Evolutionary conservation across 2,888 invertebrate genomes (phyloP).

Genomic region (Yponomeuta sedellus): DNA sequence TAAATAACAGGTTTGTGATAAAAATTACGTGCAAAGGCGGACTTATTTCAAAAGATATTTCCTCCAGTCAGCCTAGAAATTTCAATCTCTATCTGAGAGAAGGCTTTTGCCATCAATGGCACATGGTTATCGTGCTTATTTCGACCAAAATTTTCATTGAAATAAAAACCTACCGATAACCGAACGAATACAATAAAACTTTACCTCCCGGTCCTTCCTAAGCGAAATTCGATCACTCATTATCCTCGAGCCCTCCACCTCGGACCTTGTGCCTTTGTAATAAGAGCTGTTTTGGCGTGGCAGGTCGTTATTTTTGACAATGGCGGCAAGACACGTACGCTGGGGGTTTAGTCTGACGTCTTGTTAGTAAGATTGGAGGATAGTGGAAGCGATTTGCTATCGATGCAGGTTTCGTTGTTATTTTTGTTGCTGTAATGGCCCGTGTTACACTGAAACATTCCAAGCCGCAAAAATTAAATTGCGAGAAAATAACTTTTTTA

Average conservation of each 20-base stretch:
- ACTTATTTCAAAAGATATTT: too few species aligned
- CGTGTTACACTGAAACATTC: background rate
- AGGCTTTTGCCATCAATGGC: too few species aligned
- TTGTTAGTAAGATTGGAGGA: constrained; percentile 1
- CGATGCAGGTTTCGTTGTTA: background rate
- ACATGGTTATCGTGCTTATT: too few species aligned
- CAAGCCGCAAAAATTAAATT: too few species aligned
- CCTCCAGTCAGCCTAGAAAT: too few species aligned
- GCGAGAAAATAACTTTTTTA: background rate
- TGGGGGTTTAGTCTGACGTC: background rate
- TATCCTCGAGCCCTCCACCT: background rate
- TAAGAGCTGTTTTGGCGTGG: background rate
- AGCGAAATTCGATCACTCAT: constrained; percentile 5
- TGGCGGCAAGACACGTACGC: constrained; percentile 4
- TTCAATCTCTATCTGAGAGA: too few species aligned
- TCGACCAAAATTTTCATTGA: too few species aligned
- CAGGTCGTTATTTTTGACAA: constrained; percentile 10
- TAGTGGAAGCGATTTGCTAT: background rate
- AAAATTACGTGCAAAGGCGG: too few species aligned
- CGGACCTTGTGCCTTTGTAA: background rate
- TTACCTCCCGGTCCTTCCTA: background rate
- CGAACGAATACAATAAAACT: background rate
- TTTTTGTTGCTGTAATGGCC: background rate
- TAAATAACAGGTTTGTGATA: too few species aligned
- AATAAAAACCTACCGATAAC: too few species aligned